Percentiles rank a stretch among this genome's conserved stretches.
Evolutionary conservation across 2,797 vertebrate genomes (phyloP).

Genomic region (Vireo griseus): DNA sequence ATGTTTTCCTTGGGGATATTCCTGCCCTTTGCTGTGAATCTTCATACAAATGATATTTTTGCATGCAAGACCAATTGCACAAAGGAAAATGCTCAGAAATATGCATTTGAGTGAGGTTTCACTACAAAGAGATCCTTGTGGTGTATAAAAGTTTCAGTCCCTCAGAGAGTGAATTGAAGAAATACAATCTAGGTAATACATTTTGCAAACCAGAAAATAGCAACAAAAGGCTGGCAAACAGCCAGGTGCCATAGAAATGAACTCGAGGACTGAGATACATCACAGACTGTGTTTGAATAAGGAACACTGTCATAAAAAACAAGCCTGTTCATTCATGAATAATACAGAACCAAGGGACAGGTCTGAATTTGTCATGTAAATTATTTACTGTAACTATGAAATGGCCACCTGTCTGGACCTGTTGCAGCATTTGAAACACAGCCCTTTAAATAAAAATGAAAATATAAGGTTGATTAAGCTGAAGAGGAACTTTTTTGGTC

Average conservation of each 20-base stretch:
- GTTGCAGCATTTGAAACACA: neutral
- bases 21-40: neutral
- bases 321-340: slow-evolving; percentile 35
- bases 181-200: neutral
- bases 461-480: neutral
- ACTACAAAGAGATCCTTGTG: neutral
- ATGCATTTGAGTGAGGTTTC: neutral
- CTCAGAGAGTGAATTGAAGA: neutral
- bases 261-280: neutral
- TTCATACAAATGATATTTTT: neutral
- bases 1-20: neutral
- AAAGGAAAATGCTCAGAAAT: neutral
- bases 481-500: neutral
- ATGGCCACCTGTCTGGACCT: neutral
- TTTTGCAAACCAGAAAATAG: slow-evolving; percentile 15
- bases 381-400: slow-evolving; percentile 34
- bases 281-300: neutral
- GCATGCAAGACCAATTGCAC: neutral
- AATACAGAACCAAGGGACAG: slow-evolving; percentile 28
- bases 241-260: neutral
- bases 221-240: neutral
- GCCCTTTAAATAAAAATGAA: neutral
- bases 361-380: slow-evolving; percentile 51
- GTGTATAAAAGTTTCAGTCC: neutral
- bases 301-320: neutral